These are phyloP conservation scores for Lutraria rhynchaena DNA, from an alignment of 1,140 invertebrate species.

Conservation along the genomic window DNA sequence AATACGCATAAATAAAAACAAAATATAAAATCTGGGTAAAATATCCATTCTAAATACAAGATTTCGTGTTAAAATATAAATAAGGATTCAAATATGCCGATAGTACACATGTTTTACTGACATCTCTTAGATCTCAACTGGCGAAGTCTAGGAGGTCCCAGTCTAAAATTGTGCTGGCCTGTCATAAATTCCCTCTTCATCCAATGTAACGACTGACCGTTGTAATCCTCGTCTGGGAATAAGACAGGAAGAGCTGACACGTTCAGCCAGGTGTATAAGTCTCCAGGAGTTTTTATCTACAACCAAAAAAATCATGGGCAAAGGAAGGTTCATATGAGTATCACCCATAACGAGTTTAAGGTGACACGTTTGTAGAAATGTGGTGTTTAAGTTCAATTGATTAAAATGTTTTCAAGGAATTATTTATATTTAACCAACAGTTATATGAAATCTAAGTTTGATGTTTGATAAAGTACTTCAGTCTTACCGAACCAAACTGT, in stretches of 20 bases:
- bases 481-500: constrained; percentile 29
- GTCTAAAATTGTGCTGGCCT: constrained; percentile 57
- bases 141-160: constrained; percentile 67
- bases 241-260: constrained; percentile 52
- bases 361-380: too few relatives aligned
- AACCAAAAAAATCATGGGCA: too few relatives aligned
- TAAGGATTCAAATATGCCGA: not conserved
- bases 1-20: not conserved
- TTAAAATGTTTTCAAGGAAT: too few relatives aligned
- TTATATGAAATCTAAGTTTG: too few relatives aligned
- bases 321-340: too few relatives aligned
- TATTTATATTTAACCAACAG: too few relatives aligned
- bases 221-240: constrained; percentile 62
- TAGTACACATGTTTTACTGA: not conserved
- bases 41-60: not conserved
- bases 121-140: constrained; percentile 62
- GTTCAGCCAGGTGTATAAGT: constrained; percentile 63
- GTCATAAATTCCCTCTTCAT: constrained; percentile 50
- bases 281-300: constrained; percentile 45
- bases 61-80: too few relatives aligned
- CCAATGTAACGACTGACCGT: constrained; percentile 40
- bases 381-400: too few relatives aligned
- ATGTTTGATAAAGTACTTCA: too few relatives aligned
- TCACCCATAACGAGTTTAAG: too few relatives aligned
- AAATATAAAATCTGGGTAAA: not conserved